Evolutionary conservation across 2,797 vertebrate species (phyloP).

Genomic region (Protonibea diacanthus): DNA sequence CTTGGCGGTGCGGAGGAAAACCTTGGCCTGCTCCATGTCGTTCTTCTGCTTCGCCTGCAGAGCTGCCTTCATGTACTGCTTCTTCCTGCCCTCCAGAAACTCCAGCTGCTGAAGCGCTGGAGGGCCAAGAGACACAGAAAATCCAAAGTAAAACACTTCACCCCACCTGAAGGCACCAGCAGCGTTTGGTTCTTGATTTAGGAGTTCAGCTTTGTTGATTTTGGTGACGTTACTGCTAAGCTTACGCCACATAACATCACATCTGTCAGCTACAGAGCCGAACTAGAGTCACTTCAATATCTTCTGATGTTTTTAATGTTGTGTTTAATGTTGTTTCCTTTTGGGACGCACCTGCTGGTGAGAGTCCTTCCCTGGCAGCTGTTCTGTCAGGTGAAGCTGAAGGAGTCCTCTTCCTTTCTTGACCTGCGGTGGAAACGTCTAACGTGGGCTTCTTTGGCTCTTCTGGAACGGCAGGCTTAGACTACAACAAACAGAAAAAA

Average conservation of each 20-base stretch:
- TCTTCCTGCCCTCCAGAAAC: conserved; percentile 91
- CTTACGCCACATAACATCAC: not conserved
- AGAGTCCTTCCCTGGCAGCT: conserved; percentile 59
- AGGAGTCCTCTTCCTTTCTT: conserved; percentile 51
- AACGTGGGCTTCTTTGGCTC: conserved; percentile 73
- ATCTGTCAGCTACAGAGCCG: not conserved
- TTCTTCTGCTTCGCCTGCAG: conserved; percentile 93
- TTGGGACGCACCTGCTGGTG: conserved; percentile 71
- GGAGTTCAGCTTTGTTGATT: not conserved
- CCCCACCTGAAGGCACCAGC: not conserved
- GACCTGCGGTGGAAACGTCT: conserved; percentile 57
- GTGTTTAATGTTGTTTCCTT: not conserved
- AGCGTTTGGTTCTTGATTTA: not conserved
- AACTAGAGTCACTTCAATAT: not conserved
- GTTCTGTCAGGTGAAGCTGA: conserved; percentile 76
- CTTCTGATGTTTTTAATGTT: not conserved
- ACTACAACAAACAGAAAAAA: conserved; percentile 42
- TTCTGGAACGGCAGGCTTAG: conserved; percentile 59
- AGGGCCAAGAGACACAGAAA: not conserved
- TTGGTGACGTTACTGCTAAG: not conserved
- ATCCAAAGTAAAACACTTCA: not conserved
- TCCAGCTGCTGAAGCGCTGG: conserved; percentile 90
- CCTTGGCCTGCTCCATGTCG: conserved; percentile 92
- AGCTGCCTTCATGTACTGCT: conserved; percentile 93
- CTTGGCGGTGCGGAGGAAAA: conserved; percentile 90